Conservation (phyloP, 2,888 invertebrate genomes). For the Margaritifera margaritifera region DNA sequence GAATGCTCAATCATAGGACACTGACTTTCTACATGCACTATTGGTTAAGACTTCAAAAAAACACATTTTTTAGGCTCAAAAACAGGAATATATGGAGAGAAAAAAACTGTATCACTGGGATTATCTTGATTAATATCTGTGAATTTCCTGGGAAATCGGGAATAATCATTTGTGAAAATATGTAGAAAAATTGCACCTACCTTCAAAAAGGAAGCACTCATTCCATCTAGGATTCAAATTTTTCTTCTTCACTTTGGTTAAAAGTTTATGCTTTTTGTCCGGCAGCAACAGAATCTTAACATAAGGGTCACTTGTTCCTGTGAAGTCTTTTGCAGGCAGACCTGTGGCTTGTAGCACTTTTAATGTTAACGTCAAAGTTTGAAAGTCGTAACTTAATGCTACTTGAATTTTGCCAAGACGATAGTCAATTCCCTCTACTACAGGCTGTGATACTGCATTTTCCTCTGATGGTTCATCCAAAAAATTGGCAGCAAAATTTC, state of each 20-base stretch:
- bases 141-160: too few species aligned
- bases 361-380: slow-evolving; percentile 66
- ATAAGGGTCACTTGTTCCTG: slow-evolving; percentile 73
- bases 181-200: slow-evolving; percentile 74
- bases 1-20: too few species aligned
- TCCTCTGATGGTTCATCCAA: slow-evolving; percentile 57
- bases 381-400: slow-evolving; percentile 68
- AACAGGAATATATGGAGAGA: too few species aligned
- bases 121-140: too few species aligned
- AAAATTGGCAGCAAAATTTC: slow-evolving; percentile 62
- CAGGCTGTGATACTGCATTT: slow-evolving; percentile 31
- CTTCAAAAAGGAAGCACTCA: slow-evolving; percentile 75
- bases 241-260: slow-evolving; percentile 71
- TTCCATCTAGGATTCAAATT: slow-evolving; percentile 73
- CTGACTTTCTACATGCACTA: too few species aligned
- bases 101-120: too few species aligned
- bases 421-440: slow-evolving; percentile 61
- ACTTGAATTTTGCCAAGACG: slow-evolving; percentile 67
- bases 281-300: slow-evolving; percentile 71
- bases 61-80: too few species aligned
- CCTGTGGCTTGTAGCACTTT: slow-evolving; percentile 67
- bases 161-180: neutral
- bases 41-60: too few species aligned
- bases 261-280: slow-evolving; percentile 70
- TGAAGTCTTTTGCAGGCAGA: slow-evolving; percentile 71